Base-by-base conservation (phyloP, 1,140 invertebrate species). In the Sesamia nonagrioides region DNA sequence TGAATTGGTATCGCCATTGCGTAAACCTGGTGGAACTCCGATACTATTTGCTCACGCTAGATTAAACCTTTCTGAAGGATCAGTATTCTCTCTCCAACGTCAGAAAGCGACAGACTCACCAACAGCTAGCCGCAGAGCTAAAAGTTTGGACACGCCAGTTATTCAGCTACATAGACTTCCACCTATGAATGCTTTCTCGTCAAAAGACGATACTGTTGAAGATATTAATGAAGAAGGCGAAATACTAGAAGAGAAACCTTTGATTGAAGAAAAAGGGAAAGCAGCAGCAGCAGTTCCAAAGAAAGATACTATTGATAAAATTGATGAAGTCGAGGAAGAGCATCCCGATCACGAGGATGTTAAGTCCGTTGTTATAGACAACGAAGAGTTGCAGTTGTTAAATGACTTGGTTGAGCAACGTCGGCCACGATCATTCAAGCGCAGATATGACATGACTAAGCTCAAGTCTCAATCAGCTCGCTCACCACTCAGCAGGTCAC, bases 121-220 rank as follows among this genome's bases (percentile, higher is more conserved):
- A 18, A 96, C 96, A 11, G 94, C 97, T 18, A 96, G 97, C 78
- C 95, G 97, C 79, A 95, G 97, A 85, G 97, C 97, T 0, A 98
- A 98, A 90, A 98, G 97, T 77, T 95, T 98, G 80, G 98, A 98
- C 88, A 97, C 97, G 17, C 97, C 97, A 9, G 97, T 98, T 56
- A 97, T 98, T 86, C 96, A 97, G 17, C 88, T 98, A 21, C 97
- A 97, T 91, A 95, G 96, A 84, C 92, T 98, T 72, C 97, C 97
- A 33, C 97, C 97, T n/a, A 96, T 97, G 86, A 98, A 98, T 92
- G 97, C 97, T 0, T 98, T 98, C 93, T 98, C 97, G 0, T 98
- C 97, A 74, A 98, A 98, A 92, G 98, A 98, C 92, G 97, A 98
- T 88, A 98, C 97, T 0, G 96, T 98, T 0, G 97, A 96, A 75